A percentile compares a stretch with the other conserved stretches of the same genome.
Evolutionary conservation across 2,113 vertebrate species (phyloP).

Genomic region (Turdus rufiventris): DNA sequence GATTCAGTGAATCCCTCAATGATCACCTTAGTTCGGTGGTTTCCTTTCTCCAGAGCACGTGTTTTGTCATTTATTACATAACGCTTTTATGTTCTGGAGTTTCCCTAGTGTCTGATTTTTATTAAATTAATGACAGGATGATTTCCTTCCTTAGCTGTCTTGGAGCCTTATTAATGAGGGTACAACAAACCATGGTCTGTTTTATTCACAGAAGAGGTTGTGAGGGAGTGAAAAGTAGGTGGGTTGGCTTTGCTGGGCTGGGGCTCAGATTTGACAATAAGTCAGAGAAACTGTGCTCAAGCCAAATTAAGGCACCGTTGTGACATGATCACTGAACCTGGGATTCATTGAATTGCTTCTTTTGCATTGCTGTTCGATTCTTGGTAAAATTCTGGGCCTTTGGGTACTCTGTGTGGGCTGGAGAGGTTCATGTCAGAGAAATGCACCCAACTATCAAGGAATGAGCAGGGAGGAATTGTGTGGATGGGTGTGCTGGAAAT

Average conservation of each 20-base stretch:
- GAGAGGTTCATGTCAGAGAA: not conserved
- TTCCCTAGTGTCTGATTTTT: not conserved
- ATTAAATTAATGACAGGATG: not conserved
- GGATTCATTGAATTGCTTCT: not conserved
- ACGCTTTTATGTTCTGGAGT: not conserved
- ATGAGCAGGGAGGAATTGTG: not conserved
- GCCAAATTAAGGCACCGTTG: not conserved
- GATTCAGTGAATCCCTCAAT: rapidly evolving
- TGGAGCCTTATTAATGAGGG: not conserved
- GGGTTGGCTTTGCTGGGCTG: not conserved
- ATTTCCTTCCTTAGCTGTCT: not conserved
- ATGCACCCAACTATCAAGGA: rapidly evolving
- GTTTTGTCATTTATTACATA: not conserved
- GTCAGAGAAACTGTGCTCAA: not conserved
- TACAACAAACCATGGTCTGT: rapidly evolving
- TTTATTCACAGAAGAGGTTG: not conserved
- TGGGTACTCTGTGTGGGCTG: not conserved
- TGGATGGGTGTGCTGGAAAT: not conserved
- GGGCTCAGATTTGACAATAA: not conserved
- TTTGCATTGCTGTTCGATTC: rapidly evolving
- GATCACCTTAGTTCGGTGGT: rapidly evolving
- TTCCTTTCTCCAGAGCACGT: rapidly evolving
- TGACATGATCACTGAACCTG: not conserved
- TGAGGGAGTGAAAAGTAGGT: not conserved
- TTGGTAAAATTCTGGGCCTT: not conserved